Conservation (phyloP, 2,113 vertebrate genomes). For the Malurus alboscapulatus region DNA sequence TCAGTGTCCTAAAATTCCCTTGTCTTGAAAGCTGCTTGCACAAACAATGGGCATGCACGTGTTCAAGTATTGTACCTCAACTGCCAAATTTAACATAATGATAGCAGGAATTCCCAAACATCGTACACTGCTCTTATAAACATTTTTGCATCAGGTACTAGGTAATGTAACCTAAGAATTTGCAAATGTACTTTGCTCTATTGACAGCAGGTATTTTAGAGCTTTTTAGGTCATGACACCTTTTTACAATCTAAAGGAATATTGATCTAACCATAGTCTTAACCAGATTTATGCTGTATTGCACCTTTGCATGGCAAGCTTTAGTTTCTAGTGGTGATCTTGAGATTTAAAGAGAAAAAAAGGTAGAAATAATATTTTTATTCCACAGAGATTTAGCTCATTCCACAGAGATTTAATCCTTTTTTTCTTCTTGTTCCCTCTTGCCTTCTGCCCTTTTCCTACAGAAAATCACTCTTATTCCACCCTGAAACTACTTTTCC, state of each 20-base stretch:
- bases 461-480: not conserved
- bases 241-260: constrained; percentile 34
- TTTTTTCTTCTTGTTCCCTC: not conserved
- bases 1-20: not conserved
- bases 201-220: constrained; percentile 33
- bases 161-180: not conserved
- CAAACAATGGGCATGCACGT: accelerated
- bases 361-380: not conserved
- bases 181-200: constrained; percentile 14
- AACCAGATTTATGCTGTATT: constrained; percentile 16
- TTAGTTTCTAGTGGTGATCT: constrained; percentile 14
- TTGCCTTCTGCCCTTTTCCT: not conserved
- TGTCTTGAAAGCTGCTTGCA: not conserved
- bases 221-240: constrained; percentile 17
- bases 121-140: not conserved
- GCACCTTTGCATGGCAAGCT: not conserved
- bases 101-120: not conserved
- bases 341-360: not conserved
- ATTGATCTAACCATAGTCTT: constrained; percentile 26
- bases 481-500: not conserved
- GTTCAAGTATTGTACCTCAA: not conserved
- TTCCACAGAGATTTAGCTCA: not conserved
- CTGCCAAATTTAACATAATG: not conserved
- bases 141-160: constrained; percentile 8
- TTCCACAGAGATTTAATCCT: not conserved